A percentile compares a stretch with the other conserved stretches of the same genome.
Conservation (phyloP, 2,113 vertebrate species). For the Ciconia stormi region DNA sequence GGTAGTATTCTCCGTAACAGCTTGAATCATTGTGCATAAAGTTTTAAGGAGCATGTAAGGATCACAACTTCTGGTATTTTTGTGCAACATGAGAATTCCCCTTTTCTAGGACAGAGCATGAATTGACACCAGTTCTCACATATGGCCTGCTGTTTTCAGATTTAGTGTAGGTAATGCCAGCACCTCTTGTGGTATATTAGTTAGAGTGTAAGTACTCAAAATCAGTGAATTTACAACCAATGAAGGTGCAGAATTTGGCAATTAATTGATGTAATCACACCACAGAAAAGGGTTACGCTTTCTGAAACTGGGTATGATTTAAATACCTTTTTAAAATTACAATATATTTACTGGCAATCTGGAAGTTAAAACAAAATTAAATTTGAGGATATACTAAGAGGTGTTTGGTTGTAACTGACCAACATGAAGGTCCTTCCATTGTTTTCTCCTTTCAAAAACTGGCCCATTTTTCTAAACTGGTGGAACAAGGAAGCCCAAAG, state of each 20-base stretch:
- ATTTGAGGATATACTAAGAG: background rate
- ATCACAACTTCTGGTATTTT: background rate
- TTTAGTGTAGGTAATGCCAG: background rate
- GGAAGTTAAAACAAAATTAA: background rate
- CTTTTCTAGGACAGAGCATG: background rate
- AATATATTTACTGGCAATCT: background rate
- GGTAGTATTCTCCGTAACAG: background rate
- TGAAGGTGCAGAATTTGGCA: background rate
- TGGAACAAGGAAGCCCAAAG: background rate
- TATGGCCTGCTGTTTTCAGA: background rate
- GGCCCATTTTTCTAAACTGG: background rate
- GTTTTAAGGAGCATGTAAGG: background rate
- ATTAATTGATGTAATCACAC: background rate
- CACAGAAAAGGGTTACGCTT: background rate
- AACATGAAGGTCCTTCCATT: background rate
- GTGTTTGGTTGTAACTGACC: background rate
- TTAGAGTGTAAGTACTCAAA: background rate
- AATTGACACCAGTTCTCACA: background rate
- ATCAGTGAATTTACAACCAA: background rate
- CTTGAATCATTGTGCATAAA: background rate
- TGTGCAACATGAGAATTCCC: background rate
- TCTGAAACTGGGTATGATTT: background rate
- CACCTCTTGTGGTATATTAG: background rate
- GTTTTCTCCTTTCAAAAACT: background rate
- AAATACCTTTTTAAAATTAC: background rate